Base-by-base conservation (phyloP, 1,140 invertebrate genomes). In the Aphelinus certus region DNA sequence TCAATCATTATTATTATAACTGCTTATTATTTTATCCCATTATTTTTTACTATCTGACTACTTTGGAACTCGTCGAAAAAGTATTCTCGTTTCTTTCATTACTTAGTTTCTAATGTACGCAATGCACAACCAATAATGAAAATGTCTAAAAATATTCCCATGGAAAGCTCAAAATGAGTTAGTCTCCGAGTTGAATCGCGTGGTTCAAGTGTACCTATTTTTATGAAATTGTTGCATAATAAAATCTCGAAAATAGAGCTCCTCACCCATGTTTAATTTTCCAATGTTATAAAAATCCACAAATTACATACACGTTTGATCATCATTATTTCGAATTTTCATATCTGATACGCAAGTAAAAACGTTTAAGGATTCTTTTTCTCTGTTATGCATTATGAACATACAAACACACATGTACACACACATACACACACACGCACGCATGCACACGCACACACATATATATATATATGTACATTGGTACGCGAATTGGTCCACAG, bases 181-280 rank as follows among this genome's bases (percentile, higher is more conserved):
- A 26, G 26, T 45, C 61, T 7, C 43, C 7, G 48, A 6, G 48
- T 71, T 62, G n/a, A 47, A 56, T 43, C 10, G 48, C 47, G 56
- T 73, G 55, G 42, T 71, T 71, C 61, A 56, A 64, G 61, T 64
- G 60, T 56, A 65, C 45, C 51, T 68, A 72, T 76, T 69, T 76
- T 73, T 64, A 65, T 70, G 3, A 70, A 65, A 70, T 62, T 71
- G 46, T 77, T 70, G 51, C 61, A 67, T 73, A 77, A 73, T 69
- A 71, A 71, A 71, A 61, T 73, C 9, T 26, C 49, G 46, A 66
- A n/a, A 73, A 73, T 73, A 73, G 56, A 51, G 43, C 26, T 43
- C 2, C 3, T 7, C 45, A 43, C 46, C 58, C 9, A 10, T 3
- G 7, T 67, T 7, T 45, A 4, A n/a, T 68, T 48, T 63, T 47